Evolutionary conservation across 2,888 invertebrate genomes (phyloP), one percentile per base, ranked within the genome.

Genomic region (Ernsta delagoae): DNA sequence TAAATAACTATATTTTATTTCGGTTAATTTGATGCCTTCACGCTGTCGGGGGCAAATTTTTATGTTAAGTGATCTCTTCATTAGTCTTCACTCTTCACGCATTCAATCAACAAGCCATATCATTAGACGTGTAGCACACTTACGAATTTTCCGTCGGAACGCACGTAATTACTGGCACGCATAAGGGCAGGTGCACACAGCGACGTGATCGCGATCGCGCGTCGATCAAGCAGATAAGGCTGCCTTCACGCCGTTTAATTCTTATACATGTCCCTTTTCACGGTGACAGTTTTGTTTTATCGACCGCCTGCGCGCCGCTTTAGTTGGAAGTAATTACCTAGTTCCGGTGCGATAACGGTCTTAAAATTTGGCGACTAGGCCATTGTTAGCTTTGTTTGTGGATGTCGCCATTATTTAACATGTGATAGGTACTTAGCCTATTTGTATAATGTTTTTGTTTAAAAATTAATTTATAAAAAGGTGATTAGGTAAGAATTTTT

Each of bases 151-250:
- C 41, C 54, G 43, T n/a, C 67, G 67, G 39, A 36, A 61, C 61
- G 61, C 65, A 48, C 64, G 45, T 62, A 61, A 68, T 68, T 61
- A 62, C 61, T 31, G 56, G 59, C 63, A 69, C 69, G 63, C 69
- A 63, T 79, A 78, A 81, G 75, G 85, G 84, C 88, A 87, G 88
- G 88, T 88, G 89, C 77, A 83, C 77, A 80, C 68, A n/a, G 45
- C 60, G 70, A 59, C 68, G 65, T 72, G 70, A 71, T 70, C 71
- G 70, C 74, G 68, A 68, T 75, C 74, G 78, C 78, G 74, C 71
- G 70, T 60, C 74, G 75, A 74, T 77, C 74, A n/a, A 39, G 67
- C 71, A 48, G 82, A 81, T 81, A 82, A 75, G 75, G 80, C 72
- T 70, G 71, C 72, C 71, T 72, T 75, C 77, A 77, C 83, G 85